Evolutionary conservation across 2,888 invertebrate genomes (phyloP).

Genomic region (Microctonus brassicae): DNA sequence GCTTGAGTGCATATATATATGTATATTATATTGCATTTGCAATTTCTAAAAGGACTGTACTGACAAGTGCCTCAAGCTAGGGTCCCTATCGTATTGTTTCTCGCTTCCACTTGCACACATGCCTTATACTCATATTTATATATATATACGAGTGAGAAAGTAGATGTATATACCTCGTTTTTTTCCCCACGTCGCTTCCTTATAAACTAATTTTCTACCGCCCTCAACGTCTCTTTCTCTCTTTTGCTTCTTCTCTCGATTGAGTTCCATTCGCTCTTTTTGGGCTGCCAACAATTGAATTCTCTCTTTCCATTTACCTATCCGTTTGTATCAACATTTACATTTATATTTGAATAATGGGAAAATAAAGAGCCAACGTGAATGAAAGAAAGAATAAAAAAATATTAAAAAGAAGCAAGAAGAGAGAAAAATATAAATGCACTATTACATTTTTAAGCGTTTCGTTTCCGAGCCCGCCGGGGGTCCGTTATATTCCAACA

Average conservation of each 20-base stretch:
- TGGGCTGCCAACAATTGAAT: constrained; percentile 65
- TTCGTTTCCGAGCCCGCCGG: constrained; percentile 65
- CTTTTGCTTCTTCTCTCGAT: constrained; percentile 29
- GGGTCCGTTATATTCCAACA: constrained; percentile 43
- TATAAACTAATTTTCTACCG: constrained; percentile 68
- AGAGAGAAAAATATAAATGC: constrained; percentile 1
- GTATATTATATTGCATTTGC: constrained; percentile 6
- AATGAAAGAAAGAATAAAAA: constrained; percentile 22
- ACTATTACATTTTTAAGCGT: constrained; percentile 63
- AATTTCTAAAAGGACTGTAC: constrained; percentile 41
- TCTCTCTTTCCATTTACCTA: constrained; percentile 70
- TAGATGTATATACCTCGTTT: constrained; percentile 26
- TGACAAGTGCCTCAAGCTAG: constrained; percentile 22
- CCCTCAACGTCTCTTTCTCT: constrained; percentile 41
- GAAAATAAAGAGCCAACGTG: constrained; percentile 63
- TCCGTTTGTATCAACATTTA: constrained; percentile 71
- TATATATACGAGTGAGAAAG: not conserved
- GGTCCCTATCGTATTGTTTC: constrained; percentile 14
- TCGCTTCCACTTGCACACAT: not conserved
- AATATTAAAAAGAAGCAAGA: constrained; percentile 8
- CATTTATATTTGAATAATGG: constrained; percentile 71
- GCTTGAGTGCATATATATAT: too few species aligned
- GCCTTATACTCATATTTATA: not conserved
- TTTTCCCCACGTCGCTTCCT: constrained; percentile 63
- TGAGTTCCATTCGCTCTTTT: constrained; percentile 38